A percentile compares a stretch with the other conserved stretches of the same genome.
phyloP scores from a whole-genome alignment of 1,140 invertebrate genomes.

The Dinoponera quadriceps region DNA sequence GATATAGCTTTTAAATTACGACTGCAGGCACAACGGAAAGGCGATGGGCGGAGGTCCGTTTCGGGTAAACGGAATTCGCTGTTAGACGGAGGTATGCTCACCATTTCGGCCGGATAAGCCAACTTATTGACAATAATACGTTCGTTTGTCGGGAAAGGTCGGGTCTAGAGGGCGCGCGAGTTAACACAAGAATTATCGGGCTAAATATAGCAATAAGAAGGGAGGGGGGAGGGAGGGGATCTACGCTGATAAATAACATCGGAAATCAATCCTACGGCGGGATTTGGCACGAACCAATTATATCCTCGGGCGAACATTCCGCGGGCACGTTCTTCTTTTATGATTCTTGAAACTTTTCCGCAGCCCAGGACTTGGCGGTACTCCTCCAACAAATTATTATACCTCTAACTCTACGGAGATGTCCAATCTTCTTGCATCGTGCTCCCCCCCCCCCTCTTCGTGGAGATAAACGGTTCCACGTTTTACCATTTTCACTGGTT shows the following conservation, averaged over 20 bases:
- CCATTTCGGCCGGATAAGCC: neutral
- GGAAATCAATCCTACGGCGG: conserved; percentile 1
- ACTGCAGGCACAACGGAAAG: neutral
- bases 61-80: conserved; percentile 1
- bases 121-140: neutral
- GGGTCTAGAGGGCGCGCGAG: neutral
- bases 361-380: conserved; percentile 23
- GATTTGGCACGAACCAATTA: conserved; percentile 44
- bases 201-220: neutral
- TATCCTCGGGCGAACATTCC: conserved; percentile 41
- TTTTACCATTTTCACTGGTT: conserved; percentile 52
- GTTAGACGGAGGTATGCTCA: neutral
- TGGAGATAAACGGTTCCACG: conserved; percentile 45
- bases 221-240: neutral
- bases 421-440: conserved; percentile 55
- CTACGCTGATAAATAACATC: conserved; percentile 3
- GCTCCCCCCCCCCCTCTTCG: neutral
- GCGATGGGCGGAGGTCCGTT: neutral
- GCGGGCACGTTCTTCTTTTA: conserved; percentile 36
- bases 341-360: conserved; percentile 44
- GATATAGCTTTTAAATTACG: conserved; percentile 20
- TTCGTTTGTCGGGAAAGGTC: neutral
- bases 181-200: neutral
- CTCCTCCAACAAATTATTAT: conserved; percentile 54
- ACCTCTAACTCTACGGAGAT: conserved; percentile 53